Evolutionary conservation across 1,140 invertebrate species (phyloP).

Genomic region (Macrostomum lignano): DNA sequence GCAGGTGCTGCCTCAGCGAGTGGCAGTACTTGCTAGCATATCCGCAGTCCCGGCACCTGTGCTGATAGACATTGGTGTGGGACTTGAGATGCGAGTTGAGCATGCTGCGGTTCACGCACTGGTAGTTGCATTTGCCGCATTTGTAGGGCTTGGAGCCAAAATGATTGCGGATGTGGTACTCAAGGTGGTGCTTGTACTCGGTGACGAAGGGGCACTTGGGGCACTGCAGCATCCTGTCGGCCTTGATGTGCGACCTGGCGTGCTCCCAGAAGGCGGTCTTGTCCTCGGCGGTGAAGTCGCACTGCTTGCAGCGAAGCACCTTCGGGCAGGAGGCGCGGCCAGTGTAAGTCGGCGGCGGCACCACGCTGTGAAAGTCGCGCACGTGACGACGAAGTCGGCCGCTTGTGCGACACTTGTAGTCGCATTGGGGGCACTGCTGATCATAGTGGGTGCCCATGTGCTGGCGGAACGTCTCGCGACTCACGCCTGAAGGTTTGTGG

Average conservation of each 20-base stretch:
- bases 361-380: conserved; percentile 29
- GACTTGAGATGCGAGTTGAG: conserved; percentile 90
- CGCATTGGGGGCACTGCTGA: conserved; percentile 29
- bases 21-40: conserved; percentile 96
- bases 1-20: conserved; percentile 67
- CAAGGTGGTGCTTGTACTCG: conserved; percentile 88
- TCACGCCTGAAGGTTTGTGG: conserved; percentile 12
- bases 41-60: conserved; percentile 62
- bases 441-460: conserved; percentile 33
- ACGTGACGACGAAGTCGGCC: conserved; percentile 34
- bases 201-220: conserved; percentile 80
- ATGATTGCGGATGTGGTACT: conserved; percentile 83
- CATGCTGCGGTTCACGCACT: conserved; percentile 95
- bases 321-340: conserved; percentile 50
- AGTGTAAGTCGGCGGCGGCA: conserved; percentile 45
- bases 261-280: conserved; percentile 76
- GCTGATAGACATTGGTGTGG: conserved; percentile 82
- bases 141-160: conserved; percentile 80
- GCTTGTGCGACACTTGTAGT: conserved; percentile 34
- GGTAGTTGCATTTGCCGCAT: conserved; percentile 40
- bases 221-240: conserved; percentile 63
- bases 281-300: conserved; percentile 48
- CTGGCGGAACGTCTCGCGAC: conserved; percentile 25
- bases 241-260: conserved; percentile 52
- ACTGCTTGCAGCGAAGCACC: conserved; percentile 66